Conservation (phyloP, 2,797 vertebrate species). For the Alca torda region DNA sequence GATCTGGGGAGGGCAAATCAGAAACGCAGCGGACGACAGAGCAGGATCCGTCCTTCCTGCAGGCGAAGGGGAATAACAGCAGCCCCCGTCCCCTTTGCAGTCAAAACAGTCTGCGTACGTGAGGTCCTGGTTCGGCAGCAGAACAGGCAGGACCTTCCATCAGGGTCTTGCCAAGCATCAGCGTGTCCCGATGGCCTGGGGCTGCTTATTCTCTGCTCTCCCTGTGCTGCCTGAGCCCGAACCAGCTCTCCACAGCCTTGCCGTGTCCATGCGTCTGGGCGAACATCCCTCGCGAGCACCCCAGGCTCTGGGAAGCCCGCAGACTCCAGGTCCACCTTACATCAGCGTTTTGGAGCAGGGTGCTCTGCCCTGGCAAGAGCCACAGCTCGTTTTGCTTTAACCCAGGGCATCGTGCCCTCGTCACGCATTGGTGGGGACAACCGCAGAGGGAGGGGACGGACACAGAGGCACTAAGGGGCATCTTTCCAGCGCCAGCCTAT, state of each 20-base stretch:
- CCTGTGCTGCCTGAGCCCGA: not conserved
- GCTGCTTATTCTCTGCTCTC: not conserved
- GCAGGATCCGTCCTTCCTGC: not conserved
- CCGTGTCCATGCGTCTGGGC: not conserved
- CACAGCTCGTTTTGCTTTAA: not conserved
- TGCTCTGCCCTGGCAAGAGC: not conserved
- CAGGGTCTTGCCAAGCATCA: not conserved
- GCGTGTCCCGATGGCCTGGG: rapidly evolving
- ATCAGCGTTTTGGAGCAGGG: not conserved
- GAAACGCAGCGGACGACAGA: not conserved
- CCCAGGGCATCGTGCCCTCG: not conserved
- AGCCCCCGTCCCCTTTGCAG: not conserved
- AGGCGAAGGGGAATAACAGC: not conserved
- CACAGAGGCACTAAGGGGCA: not conserved
- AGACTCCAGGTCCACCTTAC: not conserved
- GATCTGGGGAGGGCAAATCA: slow-evolving; percentile 6
- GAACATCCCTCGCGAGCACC: not conserved
- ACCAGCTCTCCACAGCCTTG: not conserved
- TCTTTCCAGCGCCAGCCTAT: not conserved
- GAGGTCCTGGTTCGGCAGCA: not conserved
- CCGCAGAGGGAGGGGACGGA: not conserved
- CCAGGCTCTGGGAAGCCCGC: not conserved
- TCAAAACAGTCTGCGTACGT: not conserved
- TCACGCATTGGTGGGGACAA: not conserved
- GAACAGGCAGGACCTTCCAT: not conserved